phyloP scores from a whole-genome alignment of 2,113 vertebrate genomes.

The Takifugu flavidus region DNA sequence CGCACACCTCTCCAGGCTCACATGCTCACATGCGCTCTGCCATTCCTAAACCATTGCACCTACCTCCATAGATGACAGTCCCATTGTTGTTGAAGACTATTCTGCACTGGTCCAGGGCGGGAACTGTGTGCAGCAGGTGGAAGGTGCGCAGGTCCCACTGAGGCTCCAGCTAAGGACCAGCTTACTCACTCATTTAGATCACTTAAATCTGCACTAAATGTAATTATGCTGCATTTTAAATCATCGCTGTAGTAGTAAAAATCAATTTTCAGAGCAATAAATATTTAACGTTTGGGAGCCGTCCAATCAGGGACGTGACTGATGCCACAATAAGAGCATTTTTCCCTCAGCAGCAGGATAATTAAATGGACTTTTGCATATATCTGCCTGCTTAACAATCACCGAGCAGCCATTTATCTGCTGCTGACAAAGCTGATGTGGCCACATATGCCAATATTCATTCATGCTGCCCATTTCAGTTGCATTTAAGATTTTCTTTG shows the following conservation, averaged over 20 bases:
- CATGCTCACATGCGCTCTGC: conserved; percentile 11
- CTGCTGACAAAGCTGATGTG: too few relatives aligned
- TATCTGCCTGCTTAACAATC: background rate
- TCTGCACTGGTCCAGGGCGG: conserved; percentile 96
- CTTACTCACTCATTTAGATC: conserved; percentile 8
- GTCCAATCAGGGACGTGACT: conserved; percentile 10
- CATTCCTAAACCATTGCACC: conserved; percentile 22
- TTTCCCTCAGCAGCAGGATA: background rate
- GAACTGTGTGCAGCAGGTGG: conserved; percentile 95
- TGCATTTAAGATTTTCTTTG: too few relatives aligned
- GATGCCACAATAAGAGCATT: conserved; percentile 5
- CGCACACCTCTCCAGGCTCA: conserved; percentile 10
- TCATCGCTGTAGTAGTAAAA: conserved; percentile 8
- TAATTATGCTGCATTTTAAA: conserved; percentile 26
- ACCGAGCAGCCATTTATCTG: too few relatives aligned
- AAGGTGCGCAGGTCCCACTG: conserved; percentile 98
- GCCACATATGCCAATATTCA: too few relatives aligned
- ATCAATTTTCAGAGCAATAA: conserved; percentile 33
- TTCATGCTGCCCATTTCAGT: too few relatives aligned
- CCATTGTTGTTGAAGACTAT: conserved; percentile 99
- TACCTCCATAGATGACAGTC: conserved; percentile 98
- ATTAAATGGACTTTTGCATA: background rate
- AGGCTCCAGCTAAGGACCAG: conserved; percentile 73
- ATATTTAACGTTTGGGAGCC: conserved; percentile 43
- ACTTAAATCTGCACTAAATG: conserved; percentile 1